phyloP scores from a whole-genome alignment of 1,140 invertebrate genomes.

The Sweltsa coloradensis region DNA sequence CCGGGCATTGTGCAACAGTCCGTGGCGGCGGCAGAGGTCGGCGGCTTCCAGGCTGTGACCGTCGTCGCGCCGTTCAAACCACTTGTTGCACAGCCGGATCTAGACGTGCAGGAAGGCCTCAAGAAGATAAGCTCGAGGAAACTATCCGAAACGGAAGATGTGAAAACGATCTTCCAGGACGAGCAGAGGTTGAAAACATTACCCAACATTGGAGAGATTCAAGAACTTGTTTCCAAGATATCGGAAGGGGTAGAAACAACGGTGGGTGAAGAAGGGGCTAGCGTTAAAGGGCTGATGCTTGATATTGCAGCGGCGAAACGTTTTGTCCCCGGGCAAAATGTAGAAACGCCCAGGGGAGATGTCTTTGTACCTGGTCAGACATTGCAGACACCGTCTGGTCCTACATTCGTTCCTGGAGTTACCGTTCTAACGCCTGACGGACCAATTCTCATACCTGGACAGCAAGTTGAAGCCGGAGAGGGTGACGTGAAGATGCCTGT shows the following conservation, averaged over 20 bases:
- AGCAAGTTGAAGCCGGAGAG: conserved; percentile 22
- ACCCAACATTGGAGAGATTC: conserved; percentile 48
- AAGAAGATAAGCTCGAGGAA: conserved; percentile 35
- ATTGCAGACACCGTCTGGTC: conserved; percentile 48
- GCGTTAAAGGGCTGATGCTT: conserved; percentile 45
- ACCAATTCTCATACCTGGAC: conserved; percentile 50
- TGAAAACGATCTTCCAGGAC: conserved; percentile 39
- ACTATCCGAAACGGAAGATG: conserved; percentile 39
- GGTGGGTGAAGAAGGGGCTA: conserved; percentile 32
- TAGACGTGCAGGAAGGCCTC: conserved; percentile 31
- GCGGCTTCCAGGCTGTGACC: conserved; percentile 46
- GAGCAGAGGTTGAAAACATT: conserved; percentile 34
- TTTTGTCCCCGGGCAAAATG: conserved; percentile 28
- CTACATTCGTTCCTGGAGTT: conserved; percentile 57
- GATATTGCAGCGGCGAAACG: conserved; percentile 45
- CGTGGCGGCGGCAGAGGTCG: conserved; percentile 36
- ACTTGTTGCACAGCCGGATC: conserved; percentile 36
- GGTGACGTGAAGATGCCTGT: conserved; percentile 16
- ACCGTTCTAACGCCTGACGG: conserved; percentile 52
- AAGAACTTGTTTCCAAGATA: conserved; percentile 46
- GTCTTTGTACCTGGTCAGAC: conserved; percentile 62
- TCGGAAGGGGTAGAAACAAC: conserved; percentile 37
- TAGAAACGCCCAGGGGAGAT: conserved; percentile 50
- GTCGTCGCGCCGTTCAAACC: conserved; percentile 44
- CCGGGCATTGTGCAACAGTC: conserved; percentile 27